These are phyloP conservation scores for Sebastes vulpes DNA, from an alignment of 2,797 vertebrate species.

Conservation along the genomic window DNA sequence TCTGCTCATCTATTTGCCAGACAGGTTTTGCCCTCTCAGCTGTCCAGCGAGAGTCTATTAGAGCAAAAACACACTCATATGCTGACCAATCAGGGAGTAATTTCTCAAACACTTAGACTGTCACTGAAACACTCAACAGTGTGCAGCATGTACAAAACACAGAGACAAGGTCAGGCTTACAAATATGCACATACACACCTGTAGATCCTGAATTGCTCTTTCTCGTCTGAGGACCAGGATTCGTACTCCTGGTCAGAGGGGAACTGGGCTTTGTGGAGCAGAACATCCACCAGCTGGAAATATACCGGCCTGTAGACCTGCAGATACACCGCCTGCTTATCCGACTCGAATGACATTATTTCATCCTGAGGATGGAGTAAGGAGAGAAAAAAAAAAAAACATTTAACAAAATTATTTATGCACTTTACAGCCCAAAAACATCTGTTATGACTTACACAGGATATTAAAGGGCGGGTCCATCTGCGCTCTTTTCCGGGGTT, in stretches of 20 bases:
- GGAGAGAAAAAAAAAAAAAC: neutral
- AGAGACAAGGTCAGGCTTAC: neutral
- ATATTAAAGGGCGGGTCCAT: neutral
- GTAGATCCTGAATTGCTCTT: slow-evolving; percentile 99
- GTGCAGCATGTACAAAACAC: neutral
- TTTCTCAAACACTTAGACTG: slow-evolving; percentile 39
- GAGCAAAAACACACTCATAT: slow-evolving; percentile 43
- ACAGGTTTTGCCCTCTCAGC: slow-evolving; percentile 35
- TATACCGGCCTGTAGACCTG: slow-evolving; percentile 98
- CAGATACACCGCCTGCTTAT: slow-evolving; percentile 95
- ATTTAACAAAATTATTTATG: neutral
- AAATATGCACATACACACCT: slow-evolving; percentile 81
- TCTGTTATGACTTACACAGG: neutral
- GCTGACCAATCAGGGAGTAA: slow-evolving; percentile 57
- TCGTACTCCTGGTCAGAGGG: slow-evolving; percentile 96
- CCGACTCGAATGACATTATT: slow-evolving; percentile 95
- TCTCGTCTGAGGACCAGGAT: slow-evolving; percentile 97
- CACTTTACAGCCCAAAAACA: neutral
- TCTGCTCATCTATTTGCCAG: slow-evolving; percentile 24
- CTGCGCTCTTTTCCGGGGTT: too few species aligned
- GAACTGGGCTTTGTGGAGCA: slow-evolving; percentile 98
- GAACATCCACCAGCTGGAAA: slow-evolving; percentile 97
- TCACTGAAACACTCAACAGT: slow-evolving; percentile 24
- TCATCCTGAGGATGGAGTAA: slow-evolving; percentile 87
- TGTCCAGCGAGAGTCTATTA: slow-evolving; percentile 47